Evolutionary conservation across 2,113 vertebrate species (phyloP).

Genomic region (Phrynosoma blainvillii): DNA sequence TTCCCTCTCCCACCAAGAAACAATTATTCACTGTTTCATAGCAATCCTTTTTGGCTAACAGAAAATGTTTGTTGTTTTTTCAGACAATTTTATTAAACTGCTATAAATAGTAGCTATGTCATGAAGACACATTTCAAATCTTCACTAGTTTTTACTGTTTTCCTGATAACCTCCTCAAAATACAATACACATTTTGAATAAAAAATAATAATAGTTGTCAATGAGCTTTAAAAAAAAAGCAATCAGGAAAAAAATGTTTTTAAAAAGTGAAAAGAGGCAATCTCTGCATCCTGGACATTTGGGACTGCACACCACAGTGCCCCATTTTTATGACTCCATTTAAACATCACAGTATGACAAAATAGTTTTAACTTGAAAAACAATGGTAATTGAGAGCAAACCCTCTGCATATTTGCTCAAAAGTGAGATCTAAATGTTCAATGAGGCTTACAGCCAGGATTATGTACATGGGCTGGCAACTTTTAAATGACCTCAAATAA

Average conservation of each 20-base stretch:
- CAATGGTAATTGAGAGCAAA: neutral
- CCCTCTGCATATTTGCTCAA: neutral
- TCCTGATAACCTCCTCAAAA: neutral
- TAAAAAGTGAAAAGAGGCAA: neutral
- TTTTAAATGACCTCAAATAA: neutral
- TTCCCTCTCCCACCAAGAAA: slow-evolving; percentile 43
- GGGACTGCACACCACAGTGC: neutral
- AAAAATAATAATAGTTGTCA: neutral
- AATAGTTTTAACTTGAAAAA: neutral
- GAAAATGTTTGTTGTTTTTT: slow-evolving; percentile 58
- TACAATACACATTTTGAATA: neutral
- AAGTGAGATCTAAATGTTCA: neutral
- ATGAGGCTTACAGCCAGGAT: neutral
- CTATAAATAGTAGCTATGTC: neutral
- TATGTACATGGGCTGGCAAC: neutral
- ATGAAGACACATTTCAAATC: neutral
- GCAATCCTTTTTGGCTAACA: slow-evolving; percentile 66
- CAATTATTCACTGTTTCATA: slow-evolving; percentile 48
- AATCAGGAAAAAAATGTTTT: neutral
- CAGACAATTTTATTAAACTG: slow-evolving; percentile 18
- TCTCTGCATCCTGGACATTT: neutral
- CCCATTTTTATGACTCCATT: neutral
- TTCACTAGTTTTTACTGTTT: neutral
- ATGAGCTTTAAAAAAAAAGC: neutral
- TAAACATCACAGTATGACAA: neutral